Percentiles rank a stretch among this genome's conserved stretches.
Evolutionary conservation across 2,888 invertebrate genomes (phyloP).

Genomic region (Halocaridina rubra): DNA sequence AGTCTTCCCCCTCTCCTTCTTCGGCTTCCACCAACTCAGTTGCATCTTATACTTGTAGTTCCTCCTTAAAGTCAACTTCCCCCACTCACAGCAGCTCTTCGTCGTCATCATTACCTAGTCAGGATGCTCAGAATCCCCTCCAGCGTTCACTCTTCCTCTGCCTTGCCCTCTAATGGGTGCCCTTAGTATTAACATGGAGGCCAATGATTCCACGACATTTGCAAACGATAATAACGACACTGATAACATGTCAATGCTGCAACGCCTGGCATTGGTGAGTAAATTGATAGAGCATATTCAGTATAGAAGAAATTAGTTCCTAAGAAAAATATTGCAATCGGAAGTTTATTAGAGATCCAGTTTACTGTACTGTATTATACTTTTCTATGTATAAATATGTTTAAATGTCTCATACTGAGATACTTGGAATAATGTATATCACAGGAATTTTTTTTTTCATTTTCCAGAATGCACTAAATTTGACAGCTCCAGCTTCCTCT

Average conservation of each 20-base stretch:
- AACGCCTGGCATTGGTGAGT: constrained; percentile 86
- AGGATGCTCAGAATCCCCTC: constrained; percentile 1
- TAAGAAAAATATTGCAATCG: too few relatives aligned
- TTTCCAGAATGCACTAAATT: constrained; percentile 75
- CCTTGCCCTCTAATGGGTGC: constrained; percentile 27
- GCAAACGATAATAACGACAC: background rate
- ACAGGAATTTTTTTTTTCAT: too few relatives aligned
- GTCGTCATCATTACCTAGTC: constrained; percentile 28
- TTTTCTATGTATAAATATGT: too few relatives aligned
- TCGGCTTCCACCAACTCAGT: too few relatives aligned
- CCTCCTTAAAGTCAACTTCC: constrained; percentile 47
- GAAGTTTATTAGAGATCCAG: too few relatives aligned
- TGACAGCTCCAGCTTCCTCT: constrained; percentile 91
- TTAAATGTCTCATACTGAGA: too few relatives aligned
- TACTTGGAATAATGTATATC: too few relatives aligned
- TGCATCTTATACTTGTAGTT: constrained; percentile 35
- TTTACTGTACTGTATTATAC: too few relatives aligned
- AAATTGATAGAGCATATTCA: too few relatives aligned
- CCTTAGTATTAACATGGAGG: background rate
- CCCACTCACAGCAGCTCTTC: constrained; percentile 32
- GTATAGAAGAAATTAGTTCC: too few relatives aligned
- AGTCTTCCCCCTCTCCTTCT: background rate
- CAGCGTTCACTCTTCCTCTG: background rate
- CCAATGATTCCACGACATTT: background rate
- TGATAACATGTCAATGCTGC: constrained; percentile 73